phyloP scores from a whole-genome alignment of 1,140 invertebrate genomes.

The Drosophila lini region DNA sequence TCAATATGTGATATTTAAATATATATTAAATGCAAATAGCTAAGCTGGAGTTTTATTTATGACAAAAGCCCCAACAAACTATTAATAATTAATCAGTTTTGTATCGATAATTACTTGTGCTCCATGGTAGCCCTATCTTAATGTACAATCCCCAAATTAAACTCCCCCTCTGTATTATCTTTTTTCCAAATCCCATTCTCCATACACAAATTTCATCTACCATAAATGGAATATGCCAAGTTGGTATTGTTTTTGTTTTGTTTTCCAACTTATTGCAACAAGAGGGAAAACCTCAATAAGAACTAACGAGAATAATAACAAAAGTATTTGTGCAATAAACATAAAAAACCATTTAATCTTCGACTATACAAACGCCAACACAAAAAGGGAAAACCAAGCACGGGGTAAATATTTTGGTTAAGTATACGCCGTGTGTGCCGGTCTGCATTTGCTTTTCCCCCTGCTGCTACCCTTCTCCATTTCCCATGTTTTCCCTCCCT shows the following conservation, averaged over 20 bases:
- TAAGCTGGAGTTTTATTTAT: too few relatives aligned
- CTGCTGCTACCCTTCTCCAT: neutral
- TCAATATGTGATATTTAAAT: neutral
- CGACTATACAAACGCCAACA: slow-evolving; percentile 24
- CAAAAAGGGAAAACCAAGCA: slow-evolving; percentile 7
- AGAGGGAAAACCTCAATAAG: slow-evolving; percentile 32
- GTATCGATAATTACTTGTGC: neutral
- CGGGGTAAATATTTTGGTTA: slow-evolving; percentile 75
- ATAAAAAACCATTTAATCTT: slow-evolving; percentile 78
- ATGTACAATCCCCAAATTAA: slow-evolving; percentile 10
- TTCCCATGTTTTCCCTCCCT: neutral
- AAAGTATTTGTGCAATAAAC: slow-evolving; percentile 72
- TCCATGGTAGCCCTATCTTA: neutral
- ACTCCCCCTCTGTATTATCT: neutral
- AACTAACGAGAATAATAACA: slow-evolving; percentile 39
- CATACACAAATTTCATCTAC: slow-evolving; percentile 18
- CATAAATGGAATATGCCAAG: slow-evolving; percentile 29
- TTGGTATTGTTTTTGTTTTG: neutral
- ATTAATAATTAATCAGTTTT: neutral
- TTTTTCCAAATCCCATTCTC: slow-evolving; percentile 23
- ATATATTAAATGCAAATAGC: too few relatives aligned
- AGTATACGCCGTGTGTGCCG: slow-evolving; percentile 65
- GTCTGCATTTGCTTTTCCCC: slow-evolving; percentile 3
- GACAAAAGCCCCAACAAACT: neutral
- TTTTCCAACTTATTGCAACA: slow-evolving; percentile 18